phyloP scores from a whole-genome alignment of 2,888 invertebrate genomes.

The Epirrhoe alternata region DNA sequence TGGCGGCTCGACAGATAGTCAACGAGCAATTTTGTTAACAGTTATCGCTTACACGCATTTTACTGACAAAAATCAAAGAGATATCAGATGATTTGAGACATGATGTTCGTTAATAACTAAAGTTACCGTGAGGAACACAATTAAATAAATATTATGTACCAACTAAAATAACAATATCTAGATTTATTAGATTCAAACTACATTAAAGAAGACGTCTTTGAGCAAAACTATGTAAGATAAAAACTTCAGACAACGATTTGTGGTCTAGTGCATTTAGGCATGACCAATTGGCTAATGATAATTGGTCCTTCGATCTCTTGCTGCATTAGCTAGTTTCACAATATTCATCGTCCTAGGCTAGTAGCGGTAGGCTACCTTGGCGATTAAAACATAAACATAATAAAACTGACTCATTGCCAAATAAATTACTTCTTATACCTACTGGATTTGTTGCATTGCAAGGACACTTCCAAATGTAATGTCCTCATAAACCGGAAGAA shows the following conservation, averaged over 20 bases:
- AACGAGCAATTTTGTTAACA: constrained; percentile 4
- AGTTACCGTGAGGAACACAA: constrained; percentile 3
- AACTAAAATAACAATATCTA: not conserved
- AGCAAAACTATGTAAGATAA: constrained; percentile 1
- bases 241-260: constrained; percentile 4
- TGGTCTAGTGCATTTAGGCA: constrained; percentile 10
- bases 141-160: too few species aligned
- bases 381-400: not conserved
- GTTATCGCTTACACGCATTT: not conserved
- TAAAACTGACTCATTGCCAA: not conserved
- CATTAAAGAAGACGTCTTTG: too few species aligned
- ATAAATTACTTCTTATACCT: not conserved
- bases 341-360: not conserved
- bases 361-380: too few species aligned
- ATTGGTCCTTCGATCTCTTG: not conserved
- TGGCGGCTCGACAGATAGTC: constrained; percentile 19
- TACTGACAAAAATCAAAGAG: constrained; percentile 15
- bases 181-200: not conserved
- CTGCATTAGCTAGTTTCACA: not conserved
- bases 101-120: not conserved
- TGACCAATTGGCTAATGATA: constrained; percentile 2
- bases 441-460: not conserved
- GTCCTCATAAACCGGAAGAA: not conserved
- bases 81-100: not conserved
- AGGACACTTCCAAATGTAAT: not conserved